Evolutionary conservation across 2,113 vertebrate species (phyloP).

Genomic region (Scortum barcoo): DNA sequence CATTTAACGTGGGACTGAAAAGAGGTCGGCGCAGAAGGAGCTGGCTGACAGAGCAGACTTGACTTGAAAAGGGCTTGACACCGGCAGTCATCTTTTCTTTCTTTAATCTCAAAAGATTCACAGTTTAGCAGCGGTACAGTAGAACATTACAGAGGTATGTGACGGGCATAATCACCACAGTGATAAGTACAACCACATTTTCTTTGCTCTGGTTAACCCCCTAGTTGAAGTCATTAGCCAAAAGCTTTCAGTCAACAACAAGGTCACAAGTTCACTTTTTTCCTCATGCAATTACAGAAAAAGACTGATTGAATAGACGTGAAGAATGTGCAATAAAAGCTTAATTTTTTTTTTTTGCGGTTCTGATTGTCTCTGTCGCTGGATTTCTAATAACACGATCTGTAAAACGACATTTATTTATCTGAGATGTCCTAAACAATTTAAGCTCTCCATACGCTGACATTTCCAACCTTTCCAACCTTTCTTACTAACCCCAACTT

Average conservation of each 20-base stretch:
- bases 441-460: not conserved
- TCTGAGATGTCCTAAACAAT: slow-evolving; percentile 18
- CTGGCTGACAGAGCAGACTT: too few relatives aligned
- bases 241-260: slow-evolving; percentile 9
- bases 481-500: slow-evolving; percentile 9
- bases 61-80: slow-evolving; percentile 11
- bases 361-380: not conserved
- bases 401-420: not conserved
- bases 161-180: not conserved
- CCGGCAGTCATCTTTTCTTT: not conserved
- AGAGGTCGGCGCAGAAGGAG: not conserved
- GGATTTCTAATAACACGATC: not conserved
- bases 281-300: slow-evolving; percentile 16
- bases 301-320: slow-evolving; percentile 1
- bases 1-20: slow-evolving; percentile 9
- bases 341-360: too few relatives aligned
- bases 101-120: not conserved
- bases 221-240: slow-evolving; percentile 23
- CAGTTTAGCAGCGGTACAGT: not conserved
- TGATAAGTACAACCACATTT: not conserved
- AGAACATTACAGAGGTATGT: not conserved
- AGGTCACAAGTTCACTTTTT: slow-evolving; percentile 13
- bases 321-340: not conserved
- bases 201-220: not conserved
- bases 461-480: not conserved